Conservation (phyloP, 2,797 vertebrate species). For the Lutjanus campechanus region DNA sequence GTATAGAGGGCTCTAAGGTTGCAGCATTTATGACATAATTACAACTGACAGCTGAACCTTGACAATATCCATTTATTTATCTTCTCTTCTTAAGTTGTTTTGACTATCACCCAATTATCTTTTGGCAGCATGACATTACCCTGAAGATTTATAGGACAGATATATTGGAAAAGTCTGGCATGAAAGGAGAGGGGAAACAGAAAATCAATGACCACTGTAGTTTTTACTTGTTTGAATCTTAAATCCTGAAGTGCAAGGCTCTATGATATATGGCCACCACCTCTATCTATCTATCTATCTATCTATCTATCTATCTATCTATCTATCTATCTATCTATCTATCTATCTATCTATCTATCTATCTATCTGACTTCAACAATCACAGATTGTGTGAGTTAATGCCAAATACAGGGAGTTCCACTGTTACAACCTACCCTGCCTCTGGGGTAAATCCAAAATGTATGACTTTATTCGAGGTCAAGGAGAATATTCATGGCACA, state of each 20-base stretch:
- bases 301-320: no score
- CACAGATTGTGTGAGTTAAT: no score
- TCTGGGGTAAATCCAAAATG: no score
- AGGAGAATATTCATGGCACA: no score
- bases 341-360: background rate
- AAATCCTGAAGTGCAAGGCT: constrained; percentile 35
- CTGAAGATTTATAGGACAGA: constrained; percentile 56
- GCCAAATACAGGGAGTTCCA: no score
- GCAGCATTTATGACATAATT: background rate
- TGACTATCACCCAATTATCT: constrained; percentile 52
- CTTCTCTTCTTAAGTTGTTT: constrained; percentile 35
- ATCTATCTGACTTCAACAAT: no score
- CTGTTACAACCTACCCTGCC: no score
- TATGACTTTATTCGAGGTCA: no score
- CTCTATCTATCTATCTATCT: background rate
- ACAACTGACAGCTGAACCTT: constrained; percentile 26
- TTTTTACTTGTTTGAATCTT: constrained; percentile 34
- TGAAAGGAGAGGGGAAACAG: constrained; percentile 46
- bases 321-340: background rate
- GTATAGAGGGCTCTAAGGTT: background rate
- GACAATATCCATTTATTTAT: constrained; percentile 45
- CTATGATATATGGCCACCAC: constrained; percentile 29
- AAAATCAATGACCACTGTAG: constrained; percentile 54
- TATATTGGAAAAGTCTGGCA: constrained; percentile 47
- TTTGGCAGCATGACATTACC: constrained; percentile 57